Conservation (phyloP, 2,113 vertebrate genomes). For the Charadrius vociferus region DNA sequence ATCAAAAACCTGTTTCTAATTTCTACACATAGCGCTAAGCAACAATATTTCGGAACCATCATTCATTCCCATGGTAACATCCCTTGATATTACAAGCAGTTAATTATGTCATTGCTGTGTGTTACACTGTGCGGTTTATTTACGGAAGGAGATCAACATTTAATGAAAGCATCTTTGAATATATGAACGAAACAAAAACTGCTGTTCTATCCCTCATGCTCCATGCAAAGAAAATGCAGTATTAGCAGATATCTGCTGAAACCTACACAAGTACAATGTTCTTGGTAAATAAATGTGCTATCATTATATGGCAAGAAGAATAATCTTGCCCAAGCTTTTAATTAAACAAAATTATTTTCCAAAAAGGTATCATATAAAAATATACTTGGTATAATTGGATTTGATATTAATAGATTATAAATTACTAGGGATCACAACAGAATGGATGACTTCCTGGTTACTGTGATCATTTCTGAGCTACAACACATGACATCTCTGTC, state of each 20-base stretch:
- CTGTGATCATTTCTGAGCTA: background rate
- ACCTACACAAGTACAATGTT: background rate
- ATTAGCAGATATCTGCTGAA: background rate
- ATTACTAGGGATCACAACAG: background rate
- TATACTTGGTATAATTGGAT: background rate
- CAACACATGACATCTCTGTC: background rate
- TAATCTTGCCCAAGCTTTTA: background rate
- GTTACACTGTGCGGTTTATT: slow-evolving; percentile 3
- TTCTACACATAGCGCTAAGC: background rate
- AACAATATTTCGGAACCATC: slow-evolving; percentile 12
- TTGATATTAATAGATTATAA: background rate
- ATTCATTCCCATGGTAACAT: slow-evolving; percentile 65
- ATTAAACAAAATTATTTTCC: background rate
- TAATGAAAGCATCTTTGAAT: slow-evolving; percentile 49
- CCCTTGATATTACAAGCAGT: slow-evolving; percentile 18
- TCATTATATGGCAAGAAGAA: background rate
- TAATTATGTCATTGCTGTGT: slow-evolving; percentile 45
- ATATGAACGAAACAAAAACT: slow-evolving; percentile 44
- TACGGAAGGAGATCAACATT: slow-evolving; percentile 32
- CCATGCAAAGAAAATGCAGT: background rate
- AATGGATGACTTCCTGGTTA: background rate
- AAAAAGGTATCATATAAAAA: background rate
- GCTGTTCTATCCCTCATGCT: background rate
- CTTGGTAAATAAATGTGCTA: background rate
- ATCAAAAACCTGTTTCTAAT: background rate